These are phyloP conservation scores for Rafetus swinhoei DNA, from an alignment of 2,113 vertebrate species.

Conservation along the genomic window DNA sequence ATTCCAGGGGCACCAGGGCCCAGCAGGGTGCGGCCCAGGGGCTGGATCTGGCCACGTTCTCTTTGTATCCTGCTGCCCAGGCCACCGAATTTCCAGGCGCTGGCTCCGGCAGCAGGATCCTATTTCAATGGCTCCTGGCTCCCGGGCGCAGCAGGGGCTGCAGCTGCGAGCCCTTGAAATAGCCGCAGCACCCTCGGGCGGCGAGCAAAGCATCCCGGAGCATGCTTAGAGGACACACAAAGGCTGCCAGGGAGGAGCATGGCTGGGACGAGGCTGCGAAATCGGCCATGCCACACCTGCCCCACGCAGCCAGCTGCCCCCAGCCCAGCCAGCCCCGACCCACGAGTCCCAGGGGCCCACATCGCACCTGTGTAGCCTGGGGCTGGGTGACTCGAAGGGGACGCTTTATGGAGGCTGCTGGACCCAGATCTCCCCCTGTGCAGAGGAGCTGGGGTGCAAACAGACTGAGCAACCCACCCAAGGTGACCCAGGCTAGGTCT, in stretches of 20 bases:
- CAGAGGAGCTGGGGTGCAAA: neutral
- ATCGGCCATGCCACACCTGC: neutral
- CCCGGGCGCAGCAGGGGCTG: no score
- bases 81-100: no score
- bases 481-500: no score
- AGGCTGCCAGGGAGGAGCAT: neutral
- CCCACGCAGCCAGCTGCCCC: neutral
- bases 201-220: no score
- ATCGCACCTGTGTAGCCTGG: fast-evolving
- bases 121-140: no score
- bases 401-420: neutral
- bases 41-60: no score
- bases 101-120: no score
- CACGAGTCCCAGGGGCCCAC: neutral
- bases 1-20: neutral
- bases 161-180: no score
- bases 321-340: neutral
- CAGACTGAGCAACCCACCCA: neutral
- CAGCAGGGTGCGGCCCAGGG: no score
- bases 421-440: neutral
- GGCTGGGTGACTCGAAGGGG: neutral
- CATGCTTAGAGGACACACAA: no score
- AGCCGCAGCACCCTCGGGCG: no score
- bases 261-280: neutral
- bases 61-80: no score